phyloP scores from a whole-genome alignment of 2,888 invertebrate genomes.

The Cheilosia vernalis region DNA sequence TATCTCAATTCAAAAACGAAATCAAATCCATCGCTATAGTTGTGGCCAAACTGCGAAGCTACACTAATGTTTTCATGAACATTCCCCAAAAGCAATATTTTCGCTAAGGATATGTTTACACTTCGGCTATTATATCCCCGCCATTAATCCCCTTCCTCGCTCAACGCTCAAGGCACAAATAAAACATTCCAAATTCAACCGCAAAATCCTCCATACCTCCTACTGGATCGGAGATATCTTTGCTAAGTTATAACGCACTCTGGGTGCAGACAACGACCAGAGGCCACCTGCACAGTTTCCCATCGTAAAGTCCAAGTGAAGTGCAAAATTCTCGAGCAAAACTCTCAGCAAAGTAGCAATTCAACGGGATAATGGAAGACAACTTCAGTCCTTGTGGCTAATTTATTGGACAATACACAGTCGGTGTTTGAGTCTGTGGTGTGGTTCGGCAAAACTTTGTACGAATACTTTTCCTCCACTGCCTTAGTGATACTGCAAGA shows the following conservation, averaged over 20 bases:
- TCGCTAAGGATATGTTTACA: slow-evolving; percentile 29
- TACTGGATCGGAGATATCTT: slow-evolving; percentile 32
- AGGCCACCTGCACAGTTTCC: slow-evolving; percentile 65
- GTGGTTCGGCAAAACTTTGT: slow-evolving; percentile 5
- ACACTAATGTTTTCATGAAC: neutral
- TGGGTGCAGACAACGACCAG: slow-evolving; percentile 35
- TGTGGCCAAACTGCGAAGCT: neutral
- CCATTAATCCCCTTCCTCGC: slow-evolving; percentile 14
- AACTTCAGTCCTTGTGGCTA: slow-evolving; percentile 66
- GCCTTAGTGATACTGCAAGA: slow-evolving; percentile 45
- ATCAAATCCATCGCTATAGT: too few species aligned
- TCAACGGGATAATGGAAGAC: slow-evolving; percentile 70
- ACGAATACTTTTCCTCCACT: slow-evolving; percentile 18
- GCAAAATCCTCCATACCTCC: slow-evolving; percentile 36
- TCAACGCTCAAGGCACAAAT: slow-evolving; percentile 18
- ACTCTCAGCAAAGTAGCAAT: slow-evolving; percentile 65
- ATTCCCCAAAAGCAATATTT: slow-evolving; percentile 5
- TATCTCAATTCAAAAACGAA: too few species aligned
- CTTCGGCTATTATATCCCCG: slow-evolving; percentile 17
- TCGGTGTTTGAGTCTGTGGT: neutral
- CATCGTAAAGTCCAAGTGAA: slow-evolving; percentile 59
- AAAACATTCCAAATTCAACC: slow-evolving; percentile 46
- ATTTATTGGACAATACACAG: slow-evolving; percentile 68
- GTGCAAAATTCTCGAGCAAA: slow-evolving; percentile 47
- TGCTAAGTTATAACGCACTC: slow-evolving; percentile 65